Evolutionary conservation across 2,113 vertebrate species (phyloP), one percentile per base, ranked within the genome.

Genomic region (Pomatostomus ruficeps): DNA sequence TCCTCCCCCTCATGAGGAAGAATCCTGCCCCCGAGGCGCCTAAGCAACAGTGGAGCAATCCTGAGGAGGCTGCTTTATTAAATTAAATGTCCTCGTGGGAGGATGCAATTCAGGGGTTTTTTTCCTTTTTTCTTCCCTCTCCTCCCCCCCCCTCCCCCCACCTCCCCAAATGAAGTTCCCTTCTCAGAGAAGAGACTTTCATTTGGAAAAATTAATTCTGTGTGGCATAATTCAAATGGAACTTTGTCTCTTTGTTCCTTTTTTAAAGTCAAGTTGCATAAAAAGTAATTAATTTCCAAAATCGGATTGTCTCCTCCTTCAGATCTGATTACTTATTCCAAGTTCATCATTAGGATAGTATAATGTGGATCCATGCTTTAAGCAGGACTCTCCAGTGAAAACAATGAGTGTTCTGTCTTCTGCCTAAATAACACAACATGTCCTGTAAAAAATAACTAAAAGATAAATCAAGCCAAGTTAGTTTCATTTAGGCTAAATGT

Each of bases 1-100:
- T 93, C 95, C 91, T 94, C 95, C 95, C 79, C 90, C 88, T 96
- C 95, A 95, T 85, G 48, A 96, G 93, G 95, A 97, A 97, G 95
- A 97, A 97, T 97, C 96, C 92, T 96, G 63, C 61, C 93, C 96
- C 90, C 1, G 55, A 94, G 96, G 96, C 94, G 0, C 78, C 76
- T 26, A 76, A 96, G 93, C 88, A 93, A 76, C 48, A 90, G 91
- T 93, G 91, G 92, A 97, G 95, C 94, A 97, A 96, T 94, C 72
- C 85, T 15, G 6, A 91, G 91, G 67, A 96, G 95, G 89, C 75
- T 95, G 85, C 59, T 93, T 96, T 95, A 96, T 97, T 95, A 93
- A 93, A 94, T 80, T 94, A 93, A 94, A 94, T 94, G 85, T 93
- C 95, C 85, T 86, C 6, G 90, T 96, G 93, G 96, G 93, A 96